Base-by-base conservation (phyloP, 1,140 invertebrate species). In the Eubasilissa regina region DNA sequence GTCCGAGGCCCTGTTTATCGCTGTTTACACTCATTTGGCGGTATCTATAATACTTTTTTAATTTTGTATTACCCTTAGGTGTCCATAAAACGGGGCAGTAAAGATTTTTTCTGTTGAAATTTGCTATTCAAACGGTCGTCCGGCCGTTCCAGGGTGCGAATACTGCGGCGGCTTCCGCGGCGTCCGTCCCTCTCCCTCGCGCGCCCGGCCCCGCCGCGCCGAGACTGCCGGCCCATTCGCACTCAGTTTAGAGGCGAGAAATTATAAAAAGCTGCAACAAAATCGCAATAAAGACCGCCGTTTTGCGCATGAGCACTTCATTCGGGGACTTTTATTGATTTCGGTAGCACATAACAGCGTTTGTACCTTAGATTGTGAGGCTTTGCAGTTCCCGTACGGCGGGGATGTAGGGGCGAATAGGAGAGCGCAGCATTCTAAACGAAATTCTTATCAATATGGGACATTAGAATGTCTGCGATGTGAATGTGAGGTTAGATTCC, bases 271-370 rank as follows among this genome's bases (percentile, higher is more conserved):
- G 81, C 81, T 82, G 81, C 77, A 82, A 82, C 85, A 87, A 88
- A 88, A 86, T 88, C 86, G 86, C 85, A 84, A 88, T 89, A 89
- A 87, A 89, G 86, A 88, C 87, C 84, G 78, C 80, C 85, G 83
- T 84, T 85, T 83, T 86, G 89, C 89, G 89, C 89, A 89, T 89
- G 89, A 86, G 87, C 89, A 86, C 87, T 89, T 88, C 88, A 89
- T 89, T 89, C 88, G 85, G 88, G 88, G 86, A 90, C 89, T 91
- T 91, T 91, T 91, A 91, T 91, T 91, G 90, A 91, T 91, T 91
- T 91, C 90, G 91, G 90, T 90, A 90, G 90, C 89, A 89, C 88
- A 90, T 90, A 90, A 90, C 89, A 87, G 85, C 87, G 85, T 81
- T 81, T 82, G 70, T 48, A 55, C 72, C 47, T 83, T 78, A 85